Conservation (phyloP, 2,113 vertebrate genomes). For the Alligator sinensis region DNA sequence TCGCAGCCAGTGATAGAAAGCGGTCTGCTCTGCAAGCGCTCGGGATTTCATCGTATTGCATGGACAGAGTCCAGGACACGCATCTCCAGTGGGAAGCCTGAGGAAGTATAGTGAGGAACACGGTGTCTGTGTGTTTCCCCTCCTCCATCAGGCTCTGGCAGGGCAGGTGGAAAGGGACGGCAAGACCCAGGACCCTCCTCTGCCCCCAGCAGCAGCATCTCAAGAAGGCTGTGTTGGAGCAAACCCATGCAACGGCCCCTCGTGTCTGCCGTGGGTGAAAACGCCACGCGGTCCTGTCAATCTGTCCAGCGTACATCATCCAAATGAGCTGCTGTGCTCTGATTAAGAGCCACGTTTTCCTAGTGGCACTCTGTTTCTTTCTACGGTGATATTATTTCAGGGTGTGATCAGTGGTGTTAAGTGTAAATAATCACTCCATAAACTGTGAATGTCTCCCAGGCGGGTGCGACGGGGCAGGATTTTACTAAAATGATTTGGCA, state of each 20-base stretch:
- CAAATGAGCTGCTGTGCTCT: not conserved
- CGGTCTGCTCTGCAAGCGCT: not conserved
- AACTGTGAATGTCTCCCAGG: not conserved
- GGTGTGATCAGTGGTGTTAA: not conserved
- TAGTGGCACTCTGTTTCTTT: not conserved
- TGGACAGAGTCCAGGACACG: not conserved
- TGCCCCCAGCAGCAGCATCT: not conserved
- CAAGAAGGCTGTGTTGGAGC: not conserved
- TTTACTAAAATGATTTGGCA: not conserved
- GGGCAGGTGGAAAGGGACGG: not conserved
- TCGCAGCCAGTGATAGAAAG: not conserved
- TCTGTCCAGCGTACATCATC: not conserved
- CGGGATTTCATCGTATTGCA: accelerated
- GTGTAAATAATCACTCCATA: not conserved
- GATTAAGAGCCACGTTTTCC: not conserved
- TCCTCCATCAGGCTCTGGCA: not conserved
- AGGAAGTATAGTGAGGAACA: too few relatives aligned
- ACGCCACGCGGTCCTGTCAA: not conserved
- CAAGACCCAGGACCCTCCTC: not conserved
- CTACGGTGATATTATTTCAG: not conserved
- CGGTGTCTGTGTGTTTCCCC: not conserved
- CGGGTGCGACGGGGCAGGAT: not conserved
- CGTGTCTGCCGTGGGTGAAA: not conserved
- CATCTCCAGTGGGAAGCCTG: not conserved
- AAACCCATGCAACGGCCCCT: not conserved